Percentiles rank a stretch among this genome's conserved stretches.
These are phyloP conservation scores for Penelope pileata DNA, from an alignment of 2,113 vertebrate species.

Conservation along the genomic window DNA sequence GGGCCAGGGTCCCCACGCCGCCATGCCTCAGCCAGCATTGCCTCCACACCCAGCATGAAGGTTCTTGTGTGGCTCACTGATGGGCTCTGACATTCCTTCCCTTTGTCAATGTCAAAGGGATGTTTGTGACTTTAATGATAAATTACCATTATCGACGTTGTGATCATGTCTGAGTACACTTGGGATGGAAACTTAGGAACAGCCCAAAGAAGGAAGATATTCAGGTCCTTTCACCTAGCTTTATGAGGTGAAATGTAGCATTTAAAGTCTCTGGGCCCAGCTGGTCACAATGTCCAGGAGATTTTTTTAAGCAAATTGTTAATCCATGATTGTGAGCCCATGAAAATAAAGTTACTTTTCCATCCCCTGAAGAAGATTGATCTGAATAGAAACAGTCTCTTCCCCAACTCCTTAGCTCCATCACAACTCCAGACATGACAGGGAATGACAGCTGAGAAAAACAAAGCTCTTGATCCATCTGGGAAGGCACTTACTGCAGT, in stretches of 20 bases:
- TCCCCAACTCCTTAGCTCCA: neutral
- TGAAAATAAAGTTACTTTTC: neutral
- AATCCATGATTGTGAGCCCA: neutral
- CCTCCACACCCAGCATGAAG: neutral
- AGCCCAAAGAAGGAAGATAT: neutral
- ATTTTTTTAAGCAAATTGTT: neutral
- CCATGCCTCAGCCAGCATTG: neutral
- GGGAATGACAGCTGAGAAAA: neutral
- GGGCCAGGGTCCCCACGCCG: neutral
- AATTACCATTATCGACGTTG: conserved; percentile 37
- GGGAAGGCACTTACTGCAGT: neutral
- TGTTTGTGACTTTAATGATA: conserved; percentile 50
- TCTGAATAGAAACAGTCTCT: neutral
- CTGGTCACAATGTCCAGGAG: neutral
- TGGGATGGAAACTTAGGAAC: conserved; percentile 20
- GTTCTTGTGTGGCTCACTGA: neutral
- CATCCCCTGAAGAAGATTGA: neutral
- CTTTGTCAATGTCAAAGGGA: neutral
- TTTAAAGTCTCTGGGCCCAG: neutral
- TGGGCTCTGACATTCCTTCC: conserved; percentile 29
- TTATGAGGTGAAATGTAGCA: neutral
- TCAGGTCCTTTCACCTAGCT: neutral
- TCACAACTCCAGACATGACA: neutral
- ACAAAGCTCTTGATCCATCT: neutral
- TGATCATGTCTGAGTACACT: conserved; percentile 13